Percentiles rank a stretch among this genome's conserved stretches.
These are phyloP conservation scores for Nezara viridula DNA, from an alignment of 2,888 invertebrate genomes.

Conservation along the genomic window DNA sequence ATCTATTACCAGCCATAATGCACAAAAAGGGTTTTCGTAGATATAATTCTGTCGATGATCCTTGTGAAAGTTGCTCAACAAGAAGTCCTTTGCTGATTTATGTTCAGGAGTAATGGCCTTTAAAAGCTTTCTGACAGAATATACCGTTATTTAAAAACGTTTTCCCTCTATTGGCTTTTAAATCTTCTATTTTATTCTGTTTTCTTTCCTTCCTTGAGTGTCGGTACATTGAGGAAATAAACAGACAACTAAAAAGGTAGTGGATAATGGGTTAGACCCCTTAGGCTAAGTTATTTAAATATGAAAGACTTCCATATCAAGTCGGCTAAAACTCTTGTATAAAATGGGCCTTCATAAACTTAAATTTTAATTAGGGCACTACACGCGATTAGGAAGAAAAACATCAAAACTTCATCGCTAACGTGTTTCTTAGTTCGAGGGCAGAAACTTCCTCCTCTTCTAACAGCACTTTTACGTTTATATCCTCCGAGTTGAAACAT, in stretches of 20 bases:
- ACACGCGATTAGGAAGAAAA: constrained; percentile 28
- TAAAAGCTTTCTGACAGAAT: constrained; percentile 40
- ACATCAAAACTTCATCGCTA: constrained; percentile 13
- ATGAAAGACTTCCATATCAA: not conserved
- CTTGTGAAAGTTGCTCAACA: not conserved
- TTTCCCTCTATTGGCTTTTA: constrained; percentile 5
- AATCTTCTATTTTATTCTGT: constrained; percentile 35
- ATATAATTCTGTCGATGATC: not conserved
- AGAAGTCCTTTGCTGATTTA: not conserved
- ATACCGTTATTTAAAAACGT: not conserved
- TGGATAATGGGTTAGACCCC: not conserved
- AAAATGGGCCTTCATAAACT: constrained; percentile 21
- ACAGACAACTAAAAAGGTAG: not conserved
- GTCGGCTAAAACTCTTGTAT: not conserved
- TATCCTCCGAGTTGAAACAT: not conserved
- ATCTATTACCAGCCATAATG: not conserved
- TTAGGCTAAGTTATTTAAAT: not conserved
- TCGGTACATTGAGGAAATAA: not conserved
- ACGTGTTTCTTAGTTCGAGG: not conserved
- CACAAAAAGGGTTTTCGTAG: not conserved
- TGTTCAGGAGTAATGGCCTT: constrained; percentile 24
- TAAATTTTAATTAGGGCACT: constrained; percentile 35
- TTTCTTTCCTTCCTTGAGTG: not conserved
- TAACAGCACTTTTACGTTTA: constrained; percentile 16
- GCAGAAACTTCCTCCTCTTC: not conserved